A percentile compares a stretch with the other conserved stretches of the same genome.
Conservation (phyloP, 2,797 vertebrate species). For the Myotis pilosus region DNA sequence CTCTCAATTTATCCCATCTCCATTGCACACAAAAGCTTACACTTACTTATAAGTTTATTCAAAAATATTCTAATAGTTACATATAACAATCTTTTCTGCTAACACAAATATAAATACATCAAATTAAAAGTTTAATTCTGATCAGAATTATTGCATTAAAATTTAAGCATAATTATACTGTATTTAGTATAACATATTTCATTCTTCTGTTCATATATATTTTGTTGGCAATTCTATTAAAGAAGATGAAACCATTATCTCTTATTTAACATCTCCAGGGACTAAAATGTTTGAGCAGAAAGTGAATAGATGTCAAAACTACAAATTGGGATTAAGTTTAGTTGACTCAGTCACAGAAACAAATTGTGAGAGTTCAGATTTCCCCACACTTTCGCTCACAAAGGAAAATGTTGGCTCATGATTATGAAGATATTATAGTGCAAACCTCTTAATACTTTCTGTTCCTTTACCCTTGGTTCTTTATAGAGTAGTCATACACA, state of each 20-base stretch:
- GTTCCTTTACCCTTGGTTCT: conserved; percentile 52
- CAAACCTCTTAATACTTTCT: conserved; percentile 11
- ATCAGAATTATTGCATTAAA: background rate
- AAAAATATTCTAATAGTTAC: background rate
- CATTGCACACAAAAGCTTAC: background rate
- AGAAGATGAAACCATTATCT: background rate
- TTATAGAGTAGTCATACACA: background rate
- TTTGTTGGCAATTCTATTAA: background rate
- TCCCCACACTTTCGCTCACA: background rate
- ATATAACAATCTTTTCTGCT: background rate
- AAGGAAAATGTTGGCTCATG: background rate
- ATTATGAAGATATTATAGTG: background rate
- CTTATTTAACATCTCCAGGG: background rate
- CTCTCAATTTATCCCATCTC: background rate
- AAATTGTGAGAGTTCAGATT: background rate
- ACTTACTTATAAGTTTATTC: background rate
- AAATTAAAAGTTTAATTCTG: background rate
- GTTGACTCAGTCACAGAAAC: background rate
- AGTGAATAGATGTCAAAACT: background rate
- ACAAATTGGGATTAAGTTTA: background rate
- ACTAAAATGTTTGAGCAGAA: background rate
- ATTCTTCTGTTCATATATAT: background rate
- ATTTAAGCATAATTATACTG: background rate
- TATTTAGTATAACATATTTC: background rate
- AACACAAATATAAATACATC: background rate